Percentiles rank a stretch among this genome's conserved stretches.
Evolutionary conservation across 1,140 invertebrate species (phyloP).

Genomic region (Homalodisca vitripennis): DNA sequence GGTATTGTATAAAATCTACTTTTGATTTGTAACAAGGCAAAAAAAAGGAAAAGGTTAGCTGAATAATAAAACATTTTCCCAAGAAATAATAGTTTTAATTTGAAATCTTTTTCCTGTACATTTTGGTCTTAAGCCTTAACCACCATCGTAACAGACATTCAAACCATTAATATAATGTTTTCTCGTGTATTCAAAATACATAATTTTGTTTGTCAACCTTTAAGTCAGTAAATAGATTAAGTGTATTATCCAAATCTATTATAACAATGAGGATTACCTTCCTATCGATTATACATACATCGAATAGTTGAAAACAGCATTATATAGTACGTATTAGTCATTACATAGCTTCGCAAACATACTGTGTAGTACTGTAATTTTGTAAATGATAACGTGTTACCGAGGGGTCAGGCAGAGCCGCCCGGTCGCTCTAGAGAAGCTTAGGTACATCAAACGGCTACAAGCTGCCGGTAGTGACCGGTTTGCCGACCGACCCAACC

Average conservation of each 20-base stretch:
- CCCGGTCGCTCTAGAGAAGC: conserved; percentile 9
- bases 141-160: conserved; percentile 27
- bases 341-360: neutral
- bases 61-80: neutral
- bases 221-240: too few species aligned
- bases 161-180: neutral
- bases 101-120: conserved; percentile 24
- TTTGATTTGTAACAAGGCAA: too few species aligned
- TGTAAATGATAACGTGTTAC: neutral
- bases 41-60: too few species aligned
- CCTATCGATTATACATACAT: conserved; percentile 14
- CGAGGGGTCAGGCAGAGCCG: conserved; percentile 12
- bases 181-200: conserved; percentile 10
- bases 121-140: conserved; percentile 29
- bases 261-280: conserved; percentile 12
- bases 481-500: neutral
- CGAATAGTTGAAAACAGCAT: conserved; percentile 18
- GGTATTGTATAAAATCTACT: too few species aligned
- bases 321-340: conserved; percentile 2
- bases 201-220: too few species aligned
- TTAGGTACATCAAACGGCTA: conserved; percentile 27
- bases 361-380: conserved; percentile 11
- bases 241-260: neutral
- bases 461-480: conserved; percentile 3
- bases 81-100: conserved; percentile 29